These are phyloP conservation scores for Electrophaes corylata DNA, from an alignment of 2,888 invertebrate species.

Conservation along the genomic window DNA sequence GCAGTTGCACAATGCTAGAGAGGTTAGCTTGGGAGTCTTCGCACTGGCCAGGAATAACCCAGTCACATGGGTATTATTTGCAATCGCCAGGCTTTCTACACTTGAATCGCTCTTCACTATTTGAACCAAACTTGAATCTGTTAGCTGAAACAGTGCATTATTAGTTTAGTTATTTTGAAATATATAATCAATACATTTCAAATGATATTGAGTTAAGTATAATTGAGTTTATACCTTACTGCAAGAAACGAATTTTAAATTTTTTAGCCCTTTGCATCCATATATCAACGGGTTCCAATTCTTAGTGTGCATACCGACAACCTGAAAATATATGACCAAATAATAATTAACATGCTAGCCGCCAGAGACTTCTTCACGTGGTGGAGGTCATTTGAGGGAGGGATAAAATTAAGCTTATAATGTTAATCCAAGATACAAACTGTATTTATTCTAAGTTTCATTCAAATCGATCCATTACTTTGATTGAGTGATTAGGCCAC, in stretches of 20 bases:
- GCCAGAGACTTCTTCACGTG: too few species aligned
- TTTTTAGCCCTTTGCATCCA: constrained; percentile 77
- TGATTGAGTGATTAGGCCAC: too few species aligned
- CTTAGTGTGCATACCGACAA: constrained; percentile 76
- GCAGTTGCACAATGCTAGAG: constrained; percentile 73
- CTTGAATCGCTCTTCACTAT: constrained; percentile 66
- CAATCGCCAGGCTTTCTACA: constrained; percentile 64
- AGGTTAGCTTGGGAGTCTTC: constrained; percentile 55
- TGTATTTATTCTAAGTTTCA: too few species aligned
- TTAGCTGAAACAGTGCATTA: constrained; percentile 56
- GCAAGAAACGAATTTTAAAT: constrained; percentile 76
- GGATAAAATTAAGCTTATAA: too few species aligned
- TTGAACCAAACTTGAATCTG: constrained; percentile 70
- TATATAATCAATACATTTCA: too few species aligned
- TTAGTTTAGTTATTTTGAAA: neutral
- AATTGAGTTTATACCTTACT: constrained; percentile 59
- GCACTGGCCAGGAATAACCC: constrained; percentile 70
- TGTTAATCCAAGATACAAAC: too few species aligned
- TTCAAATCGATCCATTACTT: too few species aligned
- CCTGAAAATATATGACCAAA: constrained; percentile 53
- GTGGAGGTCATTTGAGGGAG: too few species aligned
- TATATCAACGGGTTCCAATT: constrained; percentile 80
- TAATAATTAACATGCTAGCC: neutral
- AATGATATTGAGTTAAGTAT: too few species aligned
- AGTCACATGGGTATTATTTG: constrained; percentile 73